phyloP scores from a whole-genome alignment of 2,113 vertebrate species.

The Dunckerocampus dactyliophorus region DNA sequence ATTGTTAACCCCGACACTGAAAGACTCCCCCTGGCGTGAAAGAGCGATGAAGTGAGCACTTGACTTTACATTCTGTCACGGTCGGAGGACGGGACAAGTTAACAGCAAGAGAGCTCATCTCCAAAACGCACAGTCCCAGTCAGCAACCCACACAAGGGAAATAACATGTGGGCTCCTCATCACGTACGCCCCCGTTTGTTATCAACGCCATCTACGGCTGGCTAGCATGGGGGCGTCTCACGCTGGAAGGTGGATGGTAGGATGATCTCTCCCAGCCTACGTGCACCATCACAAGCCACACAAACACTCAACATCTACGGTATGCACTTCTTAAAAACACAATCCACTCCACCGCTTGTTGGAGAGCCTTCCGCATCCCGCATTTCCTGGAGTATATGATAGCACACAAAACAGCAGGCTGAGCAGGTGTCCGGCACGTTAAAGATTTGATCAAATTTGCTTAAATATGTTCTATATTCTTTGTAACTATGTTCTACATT shows the following conservation, averaged over 20 bases:
- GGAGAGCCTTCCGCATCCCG: no score
- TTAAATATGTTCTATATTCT: no score
- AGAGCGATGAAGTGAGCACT: slow-evolving; percentile 30
- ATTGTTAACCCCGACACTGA: slow-evolving; percentile 45
- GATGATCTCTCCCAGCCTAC: slow-evolving; percentile 42
- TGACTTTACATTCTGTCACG: background rate
- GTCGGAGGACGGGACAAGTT: slow-evolving; percentile 45
- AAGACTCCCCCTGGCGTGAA: slow-evolving; percentile 37
- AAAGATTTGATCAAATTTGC: no score
- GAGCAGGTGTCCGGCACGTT: no score
- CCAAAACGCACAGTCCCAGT: background rate
- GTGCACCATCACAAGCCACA: slow-evolving; percentile 39
- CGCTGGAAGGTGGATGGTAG: slow-evolving; percentile 41
- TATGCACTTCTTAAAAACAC: no score
- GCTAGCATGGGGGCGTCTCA: slow-evolving; percentile 46
- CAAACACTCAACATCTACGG: slow-evolving; percentile 18
- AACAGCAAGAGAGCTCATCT: slow-evolving; percentile 27
- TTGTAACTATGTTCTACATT: no score
- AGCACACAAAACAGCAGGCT: no score
- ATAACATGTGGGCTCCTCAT: slow-evolving; percentile 41
- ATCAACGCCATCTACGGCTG: slow-evolving; percentile 33
- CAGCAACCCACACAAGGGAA: background rate
- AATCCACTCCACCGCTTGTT: no score
- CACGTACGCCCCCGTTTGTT: slow-evolving; percentile 30
- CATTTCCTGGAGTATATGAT: no score